Evolutionary conservation across 1,140 invertebrate species (phyloP).

Genomic region (Diachasma alloeum): DNA sequence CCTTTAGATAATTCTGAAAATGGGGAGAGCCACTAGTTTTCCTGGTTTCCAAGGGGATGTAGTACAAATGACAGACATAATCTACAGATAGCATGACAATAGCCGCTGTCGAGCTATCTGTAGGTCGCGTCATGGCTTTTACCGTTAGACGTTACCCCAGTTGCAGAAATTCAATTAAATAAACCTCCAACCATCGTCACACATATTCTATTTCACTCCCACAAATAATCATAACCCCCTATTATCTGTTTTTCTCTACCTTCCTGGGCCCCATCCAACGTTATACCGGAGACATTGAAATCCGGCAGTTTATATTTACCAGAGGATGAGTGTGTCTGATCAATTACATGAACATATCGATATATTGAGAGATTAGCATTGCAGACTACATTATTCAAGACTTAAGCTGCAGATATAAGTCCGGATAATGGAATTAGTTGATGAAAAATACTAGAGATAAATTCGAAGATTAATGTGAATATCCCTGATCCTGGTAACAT

Average conservation of each 20-base stretch:
- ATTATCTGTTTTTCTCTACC: slow-evolving; percentile 1
- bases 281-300: background rate
- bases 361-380: background rate
- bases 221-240: slow-evolving; percentile 6
- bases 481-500: too few species aligned
- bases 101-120: slow-evolving; percentile 46
- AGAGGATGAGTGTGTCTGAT: background rate
- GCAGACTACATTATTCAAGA: background rate
- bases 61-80: background rate
- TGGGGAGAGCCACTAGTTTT: background rate
- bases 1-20: background rate
- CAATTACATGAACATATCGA: background rate
- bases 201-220: slow-evolving; percentile 21
- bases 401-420: background rate
- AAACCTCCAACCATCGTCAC: slow-evolving; percentile 42
- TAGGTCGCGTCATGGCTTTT: slow-evolving; percentile 47
- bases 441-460: background rate
- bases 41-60: slow-evolving; percentile 5
- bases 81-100: slow-evolving; percentile 38
- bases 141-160: slow-evolving; percentile 58
- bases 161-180: slow-evolving; percentile 62
- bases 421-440: background rate
- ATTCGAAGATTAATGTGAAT: background rate
- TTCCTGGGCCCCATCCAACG: background rate
- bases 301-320: background rate